Evolutionary conservation across 1,140 invertebrate species (phyloP).

Genomic region (Drosophila seguyi): DNA sequence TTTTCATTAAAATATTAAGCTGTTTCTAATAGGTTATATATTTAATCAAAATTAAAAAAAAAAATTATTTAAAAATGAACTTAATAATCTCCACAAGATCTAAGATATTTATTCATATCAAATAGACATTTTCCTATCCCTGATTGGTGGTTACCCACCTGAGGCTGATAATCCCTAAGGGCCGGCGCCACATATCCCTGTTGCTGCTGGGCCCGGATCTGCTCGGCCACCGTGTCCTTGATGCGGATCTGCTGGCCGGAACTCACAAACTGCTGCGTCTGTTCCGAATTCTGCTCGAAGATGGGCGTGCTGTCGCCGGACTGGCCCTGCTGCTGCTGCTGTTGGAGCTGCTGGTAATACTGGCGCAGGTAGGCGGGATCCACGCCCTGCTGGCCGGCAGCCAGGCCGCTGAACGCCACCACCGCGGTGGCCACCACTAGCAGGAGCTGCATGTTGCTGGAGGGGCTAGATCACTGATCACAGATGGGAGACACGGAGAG

Average conservation of each 20-base stretch:
- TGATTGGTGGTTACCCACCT: conserved; percentile 52
- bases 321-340: conserved; percentile 63
- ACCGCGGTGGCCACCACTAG: conserved; percentile 65
- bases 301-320: conserved; percentile 76
- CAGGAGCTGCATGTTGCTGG: conserved; percentile 63
- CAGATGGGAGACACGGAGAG: conserved; percentile 7
- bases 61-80: neutral
- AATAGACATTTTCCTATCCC: neutral
- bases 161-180: conserved; percentile 75
- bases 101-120: too few species aligned
- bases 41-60: neutral
- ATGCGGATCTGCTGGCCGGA: conserved; percentile 76
- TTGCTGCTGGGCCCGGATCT: conserved; percentile 78
- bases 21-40: neutral
- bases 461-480: conserved; percentile 37
- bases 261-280: conserved; percentile 78
- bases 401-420: conserved; percentile 56
- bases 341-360: conserved; percentile 81
- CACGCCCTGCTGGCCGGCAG: conserved; percentile 70
- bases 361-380: conserved; percentile 83
- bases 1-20: neutral
- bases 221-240: conserved; percentile 82
- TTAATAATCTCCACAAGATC: too few species aligned
- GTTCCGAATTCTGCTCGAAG: conserved; percentile 83
- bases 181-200: conserved; percentile 80